phyloP scores from a whole-genome alignment of 2,888 invertebrate genomes.

The Sarcophaga variegata region DNA sequence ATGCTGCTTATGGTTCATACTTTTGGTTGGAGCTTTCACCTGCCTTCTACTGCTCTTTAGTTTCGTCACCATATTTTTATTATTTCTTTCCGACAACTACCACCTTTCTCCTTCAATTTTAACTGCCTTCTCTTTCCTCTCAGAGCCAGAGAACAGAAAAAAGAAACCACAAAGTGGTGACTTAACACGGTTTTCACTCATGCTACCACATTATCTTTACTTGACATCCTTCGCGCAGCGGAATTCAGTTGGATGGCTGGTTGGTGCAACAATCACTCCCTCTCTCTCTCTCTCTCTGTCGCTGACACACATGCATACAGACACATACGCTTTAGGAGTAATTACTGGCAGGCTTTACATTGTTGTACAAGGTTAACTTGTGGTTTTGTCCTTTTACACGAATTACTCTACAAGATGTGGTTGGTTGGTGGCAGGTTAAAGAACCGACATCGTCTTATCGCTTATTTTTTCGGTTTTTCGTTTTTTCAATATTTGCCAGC shows the following conservation, averaged over 20 bases:
- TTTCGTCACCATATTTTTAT: not conserved
- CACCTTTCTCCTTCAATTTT: not conserved
- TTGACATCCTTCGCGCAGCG: constrained; percentile 11
- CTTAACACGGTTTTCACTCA: constrained; percentile 61
- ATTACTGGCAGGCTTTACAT: constrained; percentile 61
- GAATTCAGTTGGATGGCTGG: not conserved
- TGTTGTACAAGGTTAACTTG: constrained; percentile 64
- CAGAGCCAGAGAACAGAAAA: not conserved
- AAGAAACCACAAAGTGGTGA: constrained; percentile 63
- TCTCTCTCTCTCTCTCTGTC: not conserved
- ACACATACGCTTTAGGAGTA: constrained; percentile 17
- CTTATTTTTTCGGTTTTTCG: not conserved
- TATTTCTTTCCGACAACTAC: not conserved
- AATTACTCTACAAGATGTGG: not conserved
- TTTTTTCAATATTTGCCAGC: not conserved
- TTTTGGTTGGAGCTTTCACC: not conserved
- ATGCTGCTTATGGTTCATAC: constrained; percentile 20
- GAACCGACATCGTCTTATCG: constrained; percentile 27
- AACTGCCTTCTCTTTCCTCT: not conserved
- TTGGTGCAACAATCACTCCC: constrained; percentile 3
- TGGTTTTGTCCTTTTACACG: constrained; percentile 49
- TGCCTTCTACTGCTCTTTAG: not conserved
- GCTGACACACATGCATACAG: not conserved
- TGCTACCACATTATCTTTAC: constrained; percentile 25
- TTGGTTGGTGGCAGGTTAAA: constrained; percentile 9